phyloP scores from a whole-genome alignment of 2,797 vertebrate genomes.

The Hippocampus kuda region DNA sequence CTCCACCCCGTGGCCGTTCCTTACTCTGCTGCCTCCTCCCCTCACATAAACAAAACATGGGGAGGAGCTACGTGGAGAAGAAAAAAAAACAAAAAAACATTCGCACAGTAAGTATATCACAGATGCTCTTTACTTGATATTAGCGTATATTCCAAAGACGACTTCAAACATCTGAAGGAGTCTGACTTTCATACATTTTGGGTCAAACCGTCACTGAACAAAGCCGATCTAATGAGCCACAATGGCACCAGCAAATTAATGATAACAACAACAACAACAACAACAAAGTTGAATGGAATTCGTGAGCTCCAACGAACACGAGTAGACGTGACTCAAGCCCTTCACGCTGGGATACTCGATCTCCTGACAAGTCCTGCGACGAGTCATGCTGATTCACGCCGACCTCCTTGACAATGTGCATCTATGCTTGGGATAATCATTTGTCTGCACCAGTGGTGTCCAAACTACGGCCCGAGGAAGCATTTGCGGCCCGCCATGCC shows the following conservation, averaged over 20 bases:
- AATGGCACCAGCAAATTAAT: not conserved
- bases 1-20: conserved; percentile 66
- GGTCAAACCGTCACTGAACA: not conserved
- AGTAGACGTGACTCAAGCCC: conserved; percentile 35
- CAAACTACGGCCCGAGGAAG: too few species aligned
- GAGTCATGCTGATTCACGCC: conserved; percentile 17
- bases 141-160: not conserved
- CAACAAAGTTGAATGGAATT: not conserved
- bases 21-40: conserved; percentile 23
- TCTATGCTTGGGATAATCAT: conserved; percentile 14
- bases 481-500: too few species aligned
- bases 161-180: not conserved
- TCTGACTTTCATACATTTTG: not conserved
- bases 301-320: conserved; percentile 5
- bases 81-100: not conserved
- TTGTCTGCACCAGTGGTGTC: not conserved
- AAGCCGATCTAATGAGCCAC: not conserved
- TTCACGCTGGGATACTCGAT: conserved; percentile 15
- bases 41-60: not conserved
- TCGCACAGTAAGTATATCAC: not conserved
- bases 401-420: conserved; percentile 15
- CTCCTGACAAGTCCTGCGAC: conserved; percentile 25
- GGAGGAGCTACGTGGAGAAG: not conserved
- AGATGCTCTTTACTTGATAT: not conserved
- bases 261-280: not conserved